These are phyloP conservation scores for Drosophila erecta DNA, from an alignment of 1,140 invertebrate genomes.

Conservation along the genomic window DNA sequence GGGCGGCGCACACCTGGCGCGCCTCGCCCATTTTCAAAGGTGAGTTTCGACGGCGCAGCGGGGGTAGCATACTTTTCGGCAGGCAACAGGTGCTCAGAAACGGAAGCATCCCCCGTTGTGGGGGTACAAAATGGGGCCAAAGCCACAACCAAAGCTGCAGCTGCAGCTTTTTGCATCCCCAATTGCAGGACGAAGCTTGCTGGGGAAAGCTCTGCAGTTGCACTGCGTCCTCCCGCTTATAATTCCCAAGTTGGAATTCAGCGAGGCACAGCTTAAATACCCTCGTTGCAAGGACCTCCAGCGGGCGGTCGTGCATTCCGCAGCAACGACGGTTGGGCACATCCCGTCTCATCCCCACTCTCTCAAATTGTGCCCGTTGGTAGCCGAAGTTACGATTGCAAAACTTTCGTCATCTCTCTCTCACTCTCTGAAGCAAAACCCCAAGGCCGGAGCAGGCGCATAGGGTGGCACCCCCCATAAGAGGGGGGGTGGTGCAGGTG, in stretches of 20 bases:
- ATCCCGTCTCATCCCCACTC: constrained; percentile 70
- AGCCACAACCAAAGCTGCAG: constrained; percentile 10
- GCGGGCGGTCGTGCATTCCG: constrained; percentile 78
- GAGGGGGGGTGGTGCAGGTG: constrained; percentile 16
- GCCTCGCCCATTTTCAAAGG: constrained; percentile 84
- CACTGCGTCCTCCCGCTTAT: constrained; percentile 34
- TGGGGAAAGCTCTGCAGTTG: constrained; percentile 45
- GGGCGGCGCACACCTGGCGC: constrained; percentile 83
- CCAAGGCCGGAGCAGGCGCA: constrained; percentile 40
- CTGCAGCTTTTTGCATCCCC: constrained; percentile 45
- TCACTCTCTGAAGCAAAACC: constrained; percentile 65
- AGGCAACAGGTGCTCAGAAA: constrained; percentile 23
- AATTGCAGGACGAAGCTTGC: constrained; percentile 35
- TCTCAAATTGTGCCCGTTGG: constrained; percentile 77
- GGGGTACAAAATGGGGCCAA: constrained; percentile 1
- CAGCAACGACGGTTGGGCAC: constrained; percentile 79
- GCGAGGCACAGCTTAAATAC: constrained; percentile 40
- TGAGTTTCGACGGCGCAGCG: constrained; percentile 41
- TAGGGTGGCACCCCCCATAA: not conserved
- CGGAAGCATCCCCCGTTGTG: not conserved
- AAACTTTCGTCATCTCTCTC: constrained; percentile 75
- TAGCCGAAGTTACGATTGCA: constrained; percentile 62
- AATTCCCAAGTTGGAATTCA: constrained; percentile 70
- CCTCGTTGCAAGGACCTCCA: not conserved
- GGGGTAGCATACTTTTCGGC: constrained; percentile 46